Evolutionary conservation across 2,888 invertebrate species (phyloP).

Genomic region (Resseliella maxima): DNA sequence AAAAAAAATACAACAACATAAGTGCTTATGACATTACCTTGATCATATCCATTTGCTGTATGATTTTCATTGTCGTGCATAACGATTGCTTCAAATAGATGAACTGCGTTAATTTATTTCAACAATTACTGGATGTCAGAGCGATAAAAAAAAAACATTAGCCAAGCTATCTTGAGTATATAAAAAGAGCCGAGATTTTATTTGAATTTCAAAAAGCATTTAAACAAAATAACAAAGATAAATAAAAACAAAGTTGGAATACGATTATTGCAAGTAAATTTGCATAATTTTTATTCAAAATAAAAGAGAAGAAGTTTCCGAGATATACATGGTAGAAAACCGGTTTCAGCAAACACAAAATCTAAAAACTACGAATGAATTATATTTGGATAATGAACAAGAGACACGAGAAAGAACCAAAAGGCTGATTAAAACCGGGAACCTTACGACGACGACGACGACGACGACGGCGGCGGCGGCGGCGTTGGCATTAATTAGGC

Average conservation of each 20-base stretch:
- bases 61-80: background rate
- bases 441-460: background rate
- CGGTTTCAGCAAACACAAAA: slow-evolving; percentile 36
- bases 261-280: slow-evolving; percentile 13
- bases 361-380: slow-evolving; percentile 19
- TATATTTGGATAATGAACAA: background rate
- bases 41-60: background rate
- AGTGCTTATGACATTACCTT: background rate
- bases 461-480: too few relatives aligned
- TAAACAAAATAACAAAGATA: background rate
- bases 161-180: background rate
- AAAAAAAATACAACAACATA: too few relatives aligned
- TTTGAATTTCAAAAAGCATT: background rate
- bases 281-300: slow-evolving; percentile 7
- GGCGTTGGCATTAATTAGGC: background rate
- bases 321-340: background rate
- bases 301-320: background rate
- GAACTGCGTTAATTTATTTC: background rate
- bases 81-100: background rate
- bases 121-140: background rate
- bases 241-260: slow-evolving; percentile 16
- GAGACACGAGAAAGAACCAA: background rate
- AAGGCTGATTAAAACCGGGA: background rate
- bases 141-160: background rate
- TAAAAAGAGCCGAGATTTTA: background rate